Base-by-base conservation (phyloP, 2,888 invertebrate species). In the Tenthredo livida region DNA sequence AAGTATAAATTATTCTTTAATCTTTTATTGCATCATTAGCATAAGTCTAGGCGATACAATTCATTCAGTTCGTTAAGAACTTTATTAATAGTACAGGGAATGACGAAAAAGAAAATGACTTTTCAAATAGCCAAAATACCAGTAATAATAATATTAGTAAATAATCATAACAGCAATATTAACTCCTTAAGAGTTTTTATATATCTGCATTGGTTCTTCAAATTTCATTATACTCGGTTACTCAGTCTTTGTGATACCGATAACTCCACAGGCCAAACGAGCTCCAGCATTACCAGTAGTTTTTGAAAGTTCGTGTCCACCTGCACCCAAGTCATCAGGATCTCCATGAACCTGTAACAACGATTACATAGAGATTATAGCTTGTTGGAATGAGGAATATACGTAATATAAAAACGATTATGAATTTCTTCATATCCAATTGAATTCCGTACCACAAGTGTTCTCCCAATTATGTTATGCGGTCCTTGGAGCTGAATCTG, bases 231-330 rank as follows among this genome's bases (percentile, higher is more conserved):
- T 77, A 61, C 43, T 9, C 78, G 88, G 87, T 90, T 85, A 90
- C 91, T 93, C 93, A 85, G 91, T 87, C 89, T 95, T 94, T 61
- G 95, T 93, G 85, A 97, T 94, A 67, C 98, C 98, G 92, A 98
- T 97, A 86, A 98, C 97, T 12, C 98, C 98, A 91, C 98, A 98
- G 65, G 97, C 98, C 87, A 97, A 94, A 88, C 99, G 96, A 25
- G 96, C 97, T 2, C 99, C 99, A 84, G 99, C 98, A 93, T 99
- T 98, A 85, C 99, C 99, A 17, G 99, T 99, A 5, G 97, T 96
- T 94, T 97, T 97, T 94, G 98, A 98, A 88, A 98, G 94, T 91
- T 98, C 98, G 91, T 98, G 97, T 0, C 98, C 98, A 47, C 98
- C 98, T 87, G 96, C 94, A n/a, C 99, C 99, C 86, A 99, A 94